phyloP scores from a whole-genome alignment of 2,113 vertebrate species.

The Epinephelus moara region DNA sequence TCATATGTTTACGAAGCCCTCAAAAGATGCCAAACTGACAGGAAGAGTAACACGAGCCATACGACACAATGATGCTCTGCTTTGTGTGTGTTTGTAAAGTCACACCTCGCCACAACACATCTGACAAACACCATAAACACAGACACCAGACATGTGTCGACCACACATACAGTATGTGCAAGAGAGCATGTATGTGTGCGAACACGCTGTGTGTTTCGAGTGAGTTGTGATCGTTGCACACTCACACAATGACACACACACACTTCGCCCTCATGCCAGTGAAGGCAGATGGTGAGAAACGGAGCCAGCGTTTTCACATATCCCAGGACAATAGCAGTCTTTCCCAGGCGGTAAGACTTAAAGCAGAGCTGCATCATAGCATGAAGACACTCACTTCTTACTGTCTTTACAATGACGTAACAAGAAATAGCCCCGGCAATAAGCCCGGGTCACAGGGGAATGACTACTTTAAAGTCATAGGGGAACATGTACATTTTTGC shows the following conservation, averaged over 20 bases:
- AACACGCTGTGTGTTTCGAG: background rate
- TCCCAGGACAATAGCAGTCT: constrained; percentile 77
- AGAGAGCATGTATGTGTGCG: constrained; percentile 26
- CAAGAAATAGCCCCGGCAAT: constrained; percentile 5
- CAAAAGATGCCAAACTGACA: constrained; percentile 19
- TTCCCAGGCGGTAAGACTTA: constrained; percentile 63
- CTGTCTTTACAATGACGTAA: constrained; percentile 46
- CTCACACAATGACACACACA: constrained; percentile 56
- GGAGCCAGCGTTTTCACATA: constrained; percentile 78
- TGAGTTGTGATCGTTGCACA: constrained; percentile 43
- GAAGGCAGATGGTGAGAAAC: constrained; percentile 85
- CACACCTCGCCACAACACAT: constrained; percentile 30
- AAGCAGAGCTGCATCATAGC: constrained; percentile 62
- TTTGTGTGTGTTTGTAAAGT: constrained; percentile 1
- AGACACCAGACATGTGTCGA: constrained; percentile 54
- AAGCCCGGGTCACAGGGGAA: constrained; percentile 18
- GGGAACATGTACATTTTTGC: background rate
- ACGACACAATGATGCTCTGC: constrained; percentile 25
- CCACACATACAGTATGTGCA: constrained; percentile 8
- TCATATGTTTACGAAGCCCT: constrained; percentile 19
- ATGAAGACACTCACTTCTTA: constrained; percentile 44
- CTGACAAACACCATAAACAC: constrained; percentile 55
- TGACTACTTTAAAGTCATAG: constrained; percentile 7
- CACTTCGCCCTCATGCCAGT: constrained; percentile 72
- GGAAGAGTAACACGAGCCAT: constrained; percentile 1